These are phyloP conservation scores for Probosciger aterrimus DNA, from an alignment of 2,113 vertebrate species.

Conservation along the genomic window DNA sequence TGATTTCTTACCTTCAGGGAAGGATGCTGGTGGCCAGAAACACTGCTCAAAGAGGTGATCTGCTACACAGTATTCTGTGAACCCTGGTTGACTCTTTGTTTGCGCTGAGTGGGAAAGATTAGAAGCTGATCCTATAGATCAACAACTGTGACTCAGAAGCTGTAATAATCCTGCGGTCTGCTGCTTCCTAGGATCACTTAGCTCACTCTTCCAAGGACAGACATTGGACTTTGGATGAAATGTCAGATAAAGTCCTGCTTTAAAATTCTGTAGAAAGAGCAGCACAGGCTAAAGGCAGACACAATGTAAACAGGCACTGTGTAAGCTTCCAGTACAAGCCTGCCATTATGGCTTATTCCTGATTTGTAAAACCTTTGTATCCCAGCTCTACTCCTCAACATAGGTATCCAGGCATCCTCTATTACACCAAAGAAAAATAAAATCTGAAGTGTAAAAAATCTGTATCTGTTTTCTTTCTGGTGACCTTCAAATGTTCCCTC, in stretches of 20 bases:
- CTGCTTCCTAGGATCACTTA: neutral
- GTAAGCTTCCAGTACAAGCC: neutral
- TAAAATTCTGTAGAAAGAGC: neutral
- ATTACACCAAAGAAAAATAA: neutral
- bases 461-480: neutral
- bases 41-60: neutral
- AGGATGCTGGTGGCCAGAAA: neutral
- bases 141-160: neutral
- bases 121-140: neutral
- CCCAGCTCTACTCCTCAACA: neutral
- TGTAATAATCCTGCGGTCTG: neutral
- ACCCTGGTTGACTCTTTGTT: neutral
- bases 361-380: neutral
- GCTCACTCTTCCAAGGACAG: neutral
- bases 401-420: neutral
- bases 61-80: neutral
- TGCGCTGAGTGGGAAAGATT: neutral
- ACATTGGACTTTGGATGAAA: neutral
- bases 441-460: neutral
- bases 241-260: neutral
- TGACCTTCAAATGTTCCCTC: neutral
- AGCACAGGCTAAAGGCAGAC: neutral
- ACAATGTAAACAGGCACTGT: neutral
- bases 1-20: neutral
- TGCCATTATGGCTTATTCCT: neutral